A percentile compares a stretch with the other conserved stretches of the same genome.
These are phyloP conservation scores for Cantharis rustica DNA, from an alignment of 2,888 invertebrate genomes.

Conservation along the genomic window DNA sequence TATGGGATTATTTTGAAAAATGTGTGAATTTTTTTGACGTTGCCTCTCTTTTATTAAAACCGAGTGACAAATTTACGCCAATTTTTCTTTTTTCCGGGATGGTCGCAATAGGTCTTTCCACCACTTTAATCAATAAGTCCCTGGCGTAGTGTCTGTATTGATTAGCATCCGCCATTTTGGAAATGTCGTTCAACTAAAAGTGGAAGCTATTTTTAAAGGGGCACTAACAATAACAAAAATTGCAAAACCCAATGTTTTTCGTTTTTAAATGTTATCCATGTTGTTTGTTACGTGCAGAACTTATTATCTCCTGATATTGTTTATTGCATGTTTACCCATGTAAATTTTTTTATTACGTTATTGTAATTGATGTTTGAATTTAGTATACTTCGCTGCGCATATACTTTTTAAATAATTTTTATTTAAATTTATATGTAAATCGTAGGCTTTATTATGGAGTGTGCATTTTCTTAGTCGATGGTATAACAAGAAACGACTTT, in stretches of 20 bases:
- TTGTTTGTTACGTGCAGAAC: neutral
- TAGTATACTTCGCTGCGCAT: neutral
- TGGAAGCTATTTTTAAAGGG: slow-evolving; percentile 20
- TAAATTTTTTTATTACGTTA: neutral
- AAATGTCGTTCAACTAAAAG: slow-evolving; percentile 20
- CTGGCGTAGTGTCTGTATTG: slow-evolving; percentile 34
- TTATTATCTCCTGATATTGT: neutral
- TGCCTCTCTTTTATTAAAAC: neutral
- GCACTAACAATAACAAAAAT: slow-evolving; percentile 6
- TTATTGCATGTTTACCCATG: slow-evolving; percentile 9
- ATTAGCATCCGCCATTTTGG: slow-evolving; percentile 32
- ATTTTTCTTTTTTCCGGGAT: slow-evolving; percentile 28
- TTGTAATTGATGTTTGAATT: neutral
- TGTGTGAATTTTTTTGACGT: neutral
- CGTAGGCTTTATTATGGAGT: neutral
- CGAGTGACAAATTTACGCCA: slow-evolving; percentile 19
- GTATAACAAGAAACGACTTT: no score
- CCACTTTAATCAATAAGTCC: slow-evolving; percentile 32
- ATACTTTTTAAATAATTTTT: neutral
- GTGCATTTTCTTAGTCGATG: neutral
- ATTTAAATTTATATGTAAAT: neutral
- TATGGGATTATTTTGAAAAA: neutral
- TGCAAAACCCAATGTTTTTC: neutral
- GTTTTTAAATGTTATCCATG: neutral
- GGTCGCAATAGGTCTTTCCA: slow-evolving; percentile 32